Percentiles rank a stretch among this genome's conserved stretches.
phyloP scores from a whole-genome alignment of 2,888 invertebrate genomes.

The Hedychridium roseum region DNA sequence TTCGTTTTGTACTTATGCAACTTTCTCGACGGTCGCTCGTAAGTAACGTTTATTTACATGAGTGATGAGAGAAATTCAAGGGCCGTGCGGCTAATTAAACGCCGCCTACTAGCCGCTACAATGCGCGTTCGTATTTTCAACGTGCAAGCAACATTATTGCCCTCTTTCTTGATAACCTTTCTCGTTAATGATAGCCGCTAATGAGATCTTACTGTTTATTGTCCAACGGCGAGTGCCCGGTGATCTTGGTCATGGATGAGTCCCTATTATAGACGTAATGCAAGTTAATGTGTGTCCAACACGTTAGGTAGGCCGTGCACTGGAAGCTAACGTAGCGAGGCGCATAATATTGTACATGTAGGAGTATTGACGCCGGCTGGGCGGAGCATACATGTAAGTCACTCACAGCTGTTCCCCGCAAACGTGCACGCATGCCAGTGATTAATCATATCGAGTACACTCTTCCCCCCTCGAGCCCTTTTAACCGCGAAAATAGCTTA shows the following conservation, averaged over 20 bases:
- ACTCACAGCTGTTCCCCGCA: constrained; percentile 53
- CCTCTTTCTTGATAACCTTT: too few species aligned
- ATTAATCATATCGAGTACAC: constrained; percentile 53
- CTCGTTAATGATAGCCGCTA: too few species aligned
- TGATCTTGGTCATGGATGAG: constrained; percentile 3
- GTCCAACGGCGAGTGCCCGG: neutral
- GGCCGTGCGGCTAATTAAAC: constrained; percentile 24
- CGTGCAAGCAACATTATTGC: neutral
- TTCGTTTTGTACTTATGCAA: constrained; percentile 22
- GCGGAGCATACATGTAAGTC: constrained; percentile 40
- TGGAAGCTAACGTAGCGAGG: constrained; percentile 13
- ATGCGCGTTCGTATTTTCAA: neutral
- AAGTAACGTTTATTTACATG: constrained; percentile 21
- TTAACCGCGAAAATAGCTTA: too few species aligned
- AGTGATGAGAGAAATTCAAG: constrained; percentile 22
- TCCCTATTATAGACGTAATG: constrained; percentile 26
- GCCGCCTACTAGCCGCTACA: too few species aligned
- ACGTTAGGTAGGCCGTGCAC: constrained; percentile 20
- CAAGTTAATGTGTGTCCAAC: constrained; percentile 41
- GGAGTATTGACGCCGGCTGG: constrained; percentile 36
- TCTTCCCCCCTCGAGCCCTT: constrained; percentile 2
- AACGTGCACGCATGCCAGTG: constrained; percentile 43
- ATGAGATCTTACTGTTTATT: neutral
- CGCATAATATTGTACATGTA: constrained; percentile 6
- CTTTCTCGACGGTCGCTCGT: constrained; percentile 21